Evolutionary conservation across 2,113 vertebrate species (phyloP).

Genomic region (Dromiciops gliroides): DNA sequence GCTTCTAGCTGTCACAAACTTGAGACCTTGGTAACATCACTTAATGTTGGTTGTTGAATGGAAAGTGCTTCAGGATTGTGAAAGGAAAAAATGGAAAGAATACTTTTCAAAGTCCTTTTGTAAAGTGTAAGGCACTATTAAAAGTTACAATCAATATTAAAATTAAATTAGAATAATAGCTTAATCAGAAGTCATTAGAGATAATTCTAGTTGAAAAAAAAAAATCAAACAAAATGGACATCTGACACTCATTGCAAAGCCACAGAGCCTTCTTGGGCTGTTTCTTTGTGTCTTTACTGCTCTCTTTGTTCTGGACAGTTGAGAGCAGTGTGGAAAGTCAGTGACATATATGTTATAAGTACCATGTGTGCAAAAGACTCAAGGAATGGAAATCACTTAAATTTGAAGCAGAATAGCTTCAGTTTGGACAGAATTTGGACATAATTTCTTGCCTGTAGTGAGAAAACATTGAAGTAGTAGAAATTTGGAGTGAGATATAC

Average conservation of each 20-base stretch:
- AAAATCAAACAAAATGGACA: background rate
- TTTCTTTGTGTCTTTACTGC: background rate
- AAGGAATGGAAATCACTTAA: background rate
- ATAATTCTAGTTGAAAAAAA: background rate
- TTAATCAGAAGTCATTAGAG: background rate
- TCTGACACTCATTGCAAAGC: background rate
- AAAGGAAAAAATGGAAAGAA: background rate
- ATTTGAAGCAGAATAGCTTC: background rate
- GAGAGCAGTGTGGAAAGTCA: background rate
- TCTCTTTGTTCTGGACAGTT: background rate
- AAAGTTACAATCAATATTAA: background rate
- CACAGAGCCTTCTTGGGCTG: background rate
- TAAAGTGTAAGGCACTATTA: background rate
- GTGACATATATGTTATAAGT: background rate
- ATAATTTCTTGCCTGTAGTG: background rate
- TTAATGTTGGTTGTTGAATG: background rate
- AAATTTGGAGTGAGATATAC: background rate
- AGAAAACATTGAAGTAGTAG: background rate
- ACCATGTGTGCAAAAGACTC: background rate
- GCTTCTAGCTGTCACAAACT: background rate
- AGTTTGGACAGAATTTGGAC: background rate
- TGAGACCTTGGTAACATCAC: background rate
- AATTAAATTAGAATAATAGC: background rate
- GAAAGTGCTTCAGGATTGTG: background rate
- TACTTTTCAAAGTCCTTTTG: background rate